phyloP scores from a whole-genome alignment of 2,888 invertebrate species.

The Plagiodera versicolora region DNA sequence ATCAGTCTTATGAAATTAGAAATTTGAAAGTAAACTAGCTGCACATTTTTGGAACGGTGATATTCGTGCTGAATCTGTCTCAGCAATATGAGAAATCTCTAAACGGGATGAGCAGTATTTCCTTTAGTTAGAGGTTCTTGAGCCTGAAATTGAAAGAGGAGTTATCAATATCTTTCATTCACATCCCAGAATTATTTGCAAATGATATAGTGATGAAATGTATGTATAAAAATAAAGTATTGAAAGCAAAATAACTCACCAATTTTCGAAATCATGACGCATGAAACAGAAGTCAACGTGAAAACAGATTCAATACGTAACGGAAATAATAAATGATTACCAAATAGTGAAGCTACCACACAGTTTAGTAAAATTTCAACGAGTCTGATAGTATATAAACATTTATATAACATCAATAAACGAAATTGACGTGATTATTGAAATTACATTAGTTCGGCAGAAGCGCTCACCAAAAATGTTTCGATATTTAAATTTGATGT shows the following conservation, averaged over 20 bases:
- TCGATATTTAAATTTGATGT: neutral
- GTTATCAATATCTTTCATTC: neutral
- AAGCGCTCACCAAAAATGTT: neutral
- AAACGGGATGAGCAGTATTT: conserved; percentile 81
- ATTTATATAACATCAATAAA: neutral
- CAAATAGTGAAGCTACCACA: neutral
- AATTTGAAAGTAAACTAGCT: conserved; percentile 10
- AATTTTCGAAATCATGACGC: conserved; percentile 45
- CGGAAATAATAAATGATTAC: neutral
- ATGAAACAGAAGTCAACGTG: conserved; percentile 41
- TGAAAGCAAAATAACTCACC: conserved; percentile 38
- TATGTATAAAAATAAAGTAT: neutral
- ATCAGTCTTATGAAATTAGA: conserved; percentile 17
- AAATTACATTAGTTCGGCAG: neutral
- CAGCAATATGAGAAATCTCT: conserved; percentile 38
- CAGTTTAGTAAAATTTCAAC: neutral
- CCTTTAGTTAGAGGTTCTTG: conserved; percentile 80
- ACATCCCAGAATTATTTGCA: too few relatives aligned
- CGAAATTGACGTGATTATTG: neutral
- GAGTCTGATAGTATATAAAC: neutral
- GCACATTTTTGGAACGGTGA: conserved; percentile 3
- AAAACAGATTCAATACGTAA: neutral
- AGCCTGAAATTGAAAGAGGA: conserved; percentile 63
- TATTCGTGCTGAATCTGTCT: neutral
- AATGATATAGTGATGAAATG: too few relatives aligned